Conservation (phyloP, 1,140 invertebrate species). For the Druon quercuslanigerum region DNA sequence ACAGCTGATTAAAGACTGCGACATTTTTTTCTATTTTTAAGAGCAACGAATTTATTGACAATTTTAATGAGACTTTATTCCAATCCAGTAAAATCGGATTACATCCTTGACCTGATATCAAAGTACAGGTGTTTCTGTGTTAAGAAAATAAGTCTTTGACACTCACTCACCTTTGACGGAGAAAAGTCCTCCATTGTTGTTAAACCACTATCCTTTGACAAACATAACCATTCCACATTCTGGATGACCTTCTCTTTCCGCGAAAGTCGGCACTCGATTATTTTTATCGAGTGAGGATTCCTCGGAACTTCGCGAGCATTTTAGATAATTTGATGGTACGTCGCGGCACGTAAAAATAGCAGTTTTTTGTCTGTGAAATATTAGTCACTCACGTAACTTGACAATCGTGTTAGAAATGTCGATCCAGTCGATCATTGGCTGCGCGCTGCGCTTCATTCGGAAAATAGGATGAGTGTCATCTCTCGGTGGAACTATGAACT, state of each 20-base stretch:
- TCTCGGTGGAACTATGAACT: too few species aligned
- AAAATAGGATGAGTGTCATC: too few species aligned
- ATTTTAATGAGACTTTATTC: slow-evolving; percentile 1
- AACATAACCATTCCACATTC: slow-evolving; percentile 68
- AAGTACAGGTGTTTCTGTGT: not conserved
- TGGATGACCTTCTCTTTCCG: slow-evolving; percentile 25
- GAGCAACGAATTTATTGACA: not conserved
- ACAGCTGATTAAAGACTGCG: slow-evolving; percentile 4
- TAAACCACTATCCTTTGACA: slow-evolving; percentile 66
- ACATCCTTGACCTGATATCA: not conserved
- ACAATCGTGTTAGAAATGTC: not conserved
- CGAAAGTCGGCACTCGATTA: not conserved
- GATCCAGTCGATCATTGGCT: not conserved
- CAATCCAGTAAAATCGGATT: not conserved
- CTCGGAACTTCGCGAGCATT: not conserved
- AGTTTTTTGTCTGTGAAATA: not conserved
- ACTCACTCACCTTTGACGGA: slow-evolving; percentile 71
- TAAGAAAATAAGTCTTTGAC: slow-evolving; percentile 28
- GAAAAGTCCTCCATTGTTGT: slow-evolving; percentile 73
- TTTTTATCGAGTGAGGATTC: slow-evolving; percentile 16
- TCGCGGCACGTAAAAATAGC: not conserved
- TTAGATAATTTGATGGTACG: not conserved
- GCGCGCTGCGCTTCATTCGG: too few species aligned
- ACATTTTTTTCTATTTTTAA: slow-evolving; percentile 1
- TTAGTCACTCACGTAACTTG: not conserved